phyloP scores from a whole-genome alignment of 2,797 vertebrate genomes.

The Hippopotamyrus pictus region DNA sequence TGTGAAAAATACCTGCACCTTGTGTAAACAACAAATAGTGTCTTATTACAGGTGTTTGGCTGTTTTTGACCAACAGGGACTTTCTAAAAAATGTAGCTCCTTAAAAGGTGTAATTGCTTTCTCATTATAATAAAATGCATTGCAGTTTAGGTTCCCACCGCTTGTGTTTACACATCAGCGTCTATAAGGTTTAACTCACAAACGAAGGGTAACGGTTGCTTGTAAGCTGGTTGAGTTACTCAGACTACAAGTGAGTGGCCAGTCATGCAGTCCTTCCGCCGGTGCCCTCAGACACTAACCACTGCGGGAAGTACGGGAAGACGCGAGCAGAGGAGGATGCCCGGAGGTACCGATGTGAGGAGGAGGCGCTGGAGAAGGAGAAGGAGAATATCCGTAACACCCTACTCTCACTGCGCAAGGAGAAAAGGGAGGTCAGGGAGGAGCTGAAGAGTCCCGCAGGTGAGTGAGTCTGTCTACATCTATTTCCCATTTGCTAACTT shows the following conservation, averaged over 20 bases:
- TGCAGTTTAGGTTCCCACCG: not conserved
- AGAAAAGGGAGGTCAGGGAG: constrained; percentile 78
- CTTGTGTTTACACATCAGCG: not conserved
- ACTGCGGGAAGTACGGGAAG: constrained; percentile 87
- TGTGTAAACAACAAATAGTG: not conserved
- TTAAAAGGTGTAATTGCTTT: not conserved
- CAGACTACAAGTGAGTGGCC: not conserved
- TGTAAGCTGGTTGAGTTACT: not conserved
- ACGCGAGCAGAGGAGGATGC: constrained; percentile 92
- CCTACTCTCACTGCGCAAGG: constrained; percentile 70
- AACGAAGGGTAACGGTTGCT: not conserved
- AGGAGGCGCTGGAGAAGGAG: constrained; percentile 85
- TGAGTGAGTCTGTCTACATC: constrained; percentile 44
- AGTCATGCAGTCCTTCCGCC: not conserved
- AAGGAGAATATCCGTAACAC: constrained; percentile 74
- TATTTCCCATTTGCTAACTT: not conserved
- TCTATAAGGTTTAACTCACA: not conserved
- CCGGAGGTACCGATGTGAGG: constrained; percentile 75
- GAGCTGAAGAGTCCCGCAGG: constrained; percentile 69
- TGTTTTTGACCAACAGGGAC: not conserved
- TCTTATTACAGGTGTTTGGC: not conserved
- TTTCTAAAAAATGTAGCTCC: not conserved
- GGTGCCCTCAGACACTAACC: constrained; percentile 73
- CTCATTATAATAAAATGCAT: not conserved
- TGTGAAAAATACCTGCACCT: not conserved